phyloP scores from a whole-genome alignment of 92 coral and sea anemone genomes.

The Bergia sp. region DNA sequence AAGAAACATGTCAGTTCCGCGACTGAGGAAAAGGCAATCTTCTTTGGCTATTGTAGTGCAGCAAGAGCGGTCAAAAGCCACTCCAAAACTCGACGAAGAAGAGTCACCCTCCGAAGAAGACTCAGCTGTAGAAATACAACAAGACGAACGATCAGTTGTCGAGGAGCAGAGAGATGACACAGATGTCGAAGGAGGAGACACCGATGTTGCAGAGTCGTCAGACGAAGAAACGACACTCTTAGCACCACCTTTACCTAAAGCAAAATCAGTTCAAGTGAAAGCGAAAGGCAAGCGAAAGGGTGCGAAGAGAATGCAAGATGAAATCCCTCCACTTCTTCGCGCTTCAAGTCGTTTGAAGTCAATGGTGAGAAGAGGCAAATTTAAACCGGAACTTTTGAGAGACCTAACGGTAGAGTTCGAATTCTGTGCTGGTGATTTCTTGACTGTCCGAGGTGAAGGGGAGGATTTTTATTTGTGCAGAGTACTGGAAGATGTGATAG shows the following conservation, averaged over 20 bases:
- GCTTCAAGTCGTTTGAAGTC: conserved; percentile 86
- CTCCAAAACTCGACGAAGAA: conserved; percentile 38
- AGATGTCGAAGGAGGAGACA: conserved; percentile 77
- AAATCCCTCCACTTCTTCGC: conserved; percentile 53
- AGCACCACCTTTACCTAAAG: conserved; percentile 20
- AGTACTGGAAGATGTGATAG: conserved; percentile 71
- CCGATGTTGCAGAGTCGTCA: conserved; percentile 62
- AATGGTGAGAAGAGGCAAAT: conserved; percentile 73
- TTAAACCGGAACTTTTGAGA: conserved; percentile 49
- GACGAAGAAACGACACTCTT: conserved; percentile 64
- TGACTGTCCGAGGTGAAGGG: conserved; percentile 89
- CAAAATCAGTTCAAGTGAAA: conserved; percentile 39
- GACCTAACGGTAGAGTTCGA: conserved; percentile 82
- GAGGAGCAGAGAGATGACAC: conserved; percentile 51
- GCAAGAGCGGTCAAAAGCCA: conserved; percentile 66
- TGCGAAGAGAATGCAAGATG: background rate
- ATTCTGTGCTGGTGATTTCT: conserved; percentile 79
- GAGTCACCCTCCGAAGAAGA: conserved; percentile 51
- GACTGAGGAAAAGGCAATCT: conserved; percentile 70
- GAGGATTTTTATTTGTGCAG: conserved; percentile 85
- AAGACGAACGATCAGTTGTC: background rate
- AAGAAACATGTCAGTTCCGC: conserved; percentile 27
- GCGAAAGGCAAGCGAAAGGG: background rate
- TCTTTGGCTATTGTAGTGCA: conserved; percentile 75
- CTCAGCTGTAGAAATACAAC: conserved; percentile 37